Conservation (phyloP, 2,113 vertebrate genomes). For the Chloropsis cyanopogon region DNA sequence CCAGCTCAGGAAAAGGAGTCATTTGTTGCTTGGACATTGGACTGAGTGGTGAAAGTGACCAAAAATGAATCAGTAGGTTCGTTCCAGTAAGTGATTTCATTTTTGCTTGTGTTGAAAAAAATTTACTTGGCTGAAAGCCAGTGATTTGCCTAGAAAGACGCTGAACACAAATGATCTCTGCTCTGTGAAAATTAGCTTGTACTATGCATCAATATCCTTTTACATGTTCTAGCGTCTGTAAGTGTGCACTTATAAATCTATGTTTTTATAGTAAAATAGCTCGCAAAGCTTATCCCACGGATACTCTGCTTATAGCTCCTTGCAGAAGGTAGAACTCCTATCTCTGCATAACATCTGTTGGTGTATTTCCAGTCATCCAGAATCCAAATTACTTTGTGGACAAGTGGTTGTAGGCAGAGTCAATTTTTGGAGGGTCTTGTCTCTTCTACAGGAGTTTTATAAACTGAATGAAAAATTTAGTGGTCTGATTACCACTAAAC, state of each 20-base stretch:
- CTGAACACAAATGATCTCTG: not conserved
- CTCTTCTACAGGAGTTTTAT: not conserved
- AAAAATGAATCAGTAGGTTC: conserved; percentile 6
- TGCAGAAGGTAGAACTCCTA: not conserved
- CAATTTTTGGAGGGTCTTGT: not conserved
- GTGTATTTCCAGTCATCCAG: not conserved
- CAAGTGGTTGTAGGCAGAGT: not conserved
- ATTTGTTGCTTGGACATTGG: not conserved
- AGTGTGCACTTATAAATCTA: not conserved
- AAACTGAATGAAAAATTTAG: not conserved
- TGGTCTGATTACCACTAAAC: not conserved
- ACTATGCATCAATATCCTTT: not conserved
- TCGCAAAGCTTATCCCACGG: not conserved
- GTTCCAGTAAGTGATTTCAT: conserved; percentile 48
- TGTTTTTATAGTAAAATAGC: not conserved
- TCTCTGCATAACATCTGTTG: not conserved
- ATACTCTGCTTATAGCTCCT: not conserved
- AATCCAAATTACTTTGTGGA: not conserved
- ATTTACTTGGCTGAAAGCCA: not conserved
- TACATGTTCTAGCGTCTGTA: not conserved
- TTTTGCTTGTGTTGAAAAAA: not conserved
- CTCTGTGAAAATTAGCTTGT: not conserved
- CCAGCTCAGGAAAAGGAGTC: conserved; percentile 33
- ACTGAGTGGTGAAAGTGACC: not conserved
- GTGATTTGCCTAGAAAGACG: not conserved